Conservation (phyloP, 2,797 vertebrate species). For the Periophthalmus magnuspinnatus region DNA sequence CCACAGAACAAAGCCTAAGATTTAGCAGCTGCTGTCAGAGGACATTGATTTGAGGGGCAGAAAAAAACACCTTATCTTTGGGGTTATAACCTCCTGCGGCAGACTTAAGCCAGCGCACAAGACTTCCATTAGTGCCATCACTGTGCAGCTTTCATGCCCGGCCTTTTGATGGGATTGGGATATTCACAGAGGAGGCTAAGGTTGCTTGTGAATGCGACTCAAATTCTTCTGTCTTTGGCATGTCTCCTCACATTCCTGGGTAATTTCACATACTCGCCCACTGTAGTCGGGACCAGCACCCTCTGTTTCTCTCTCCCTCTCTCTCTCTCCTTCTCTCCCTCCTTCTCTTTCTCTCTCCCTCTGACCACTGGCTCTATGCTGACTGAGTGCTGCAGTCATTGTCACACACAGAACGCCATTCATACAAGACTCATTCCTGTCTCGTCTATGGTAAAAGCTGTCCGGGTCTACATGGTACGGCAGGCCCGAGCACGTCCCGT, state of each 20-base stretch:
- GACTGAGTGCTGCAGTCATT: slow-evolving; percentile 66
- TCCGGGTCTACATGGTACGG: slow-evolving; percentile 54
- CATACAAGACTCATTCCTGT: slow-evolving; percentile 73
- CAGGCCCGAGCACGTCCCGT: slow-evolving; percentile 66
- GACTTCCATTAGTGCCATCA: slow-evolving; percentile 69
- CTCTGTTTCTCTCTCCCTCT: slow-evolving; percentile 13
- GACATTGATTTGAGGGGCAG: slow-evolving; percentile 34
- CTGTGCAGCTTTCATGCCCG: slow-evolving; percentile 46
- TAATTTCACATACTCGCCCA: slow-evolving; percentile 59
- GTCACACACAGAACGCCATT: slow-evolving; percentile 75
- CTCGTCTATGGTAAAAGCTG: slow-evolving; percentile 64
- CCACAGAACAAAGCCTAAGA: slow-evolving; percentile 9
- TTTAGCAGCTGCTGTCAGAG: slow-evolving; percentile 34
- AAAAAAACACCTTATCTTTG: slow-evolving; percentile 33
- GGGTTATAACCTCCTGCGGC: slow-evolving; percentile 56
- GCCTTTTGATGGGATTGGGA: slow-evolving; percentile 71
- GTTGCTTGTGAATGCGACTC: slow-evolving; percentile 63
- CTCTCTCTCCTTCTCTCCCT: slow-evolving; percentile 37
- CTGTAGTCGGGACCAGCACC: slow-evolving; percentile 49
- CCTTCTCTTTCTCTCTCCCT: neutral
- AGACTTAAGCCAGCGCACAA: slow-evolving; percentile 66
- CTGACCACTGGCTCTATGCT: slow-evolving; percentile 58
- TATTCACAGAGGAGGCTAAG: slow-evolving; percentile 59
- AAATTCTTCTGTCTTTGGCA: slow-evolving; percentile 75
- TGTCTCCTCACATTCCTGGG: slow-evolving; percentile 73